Evolutionary conservation across 2,888 invertebrate genomes (phyloP).

Genomic region (Campoletis raptor): DNA sequence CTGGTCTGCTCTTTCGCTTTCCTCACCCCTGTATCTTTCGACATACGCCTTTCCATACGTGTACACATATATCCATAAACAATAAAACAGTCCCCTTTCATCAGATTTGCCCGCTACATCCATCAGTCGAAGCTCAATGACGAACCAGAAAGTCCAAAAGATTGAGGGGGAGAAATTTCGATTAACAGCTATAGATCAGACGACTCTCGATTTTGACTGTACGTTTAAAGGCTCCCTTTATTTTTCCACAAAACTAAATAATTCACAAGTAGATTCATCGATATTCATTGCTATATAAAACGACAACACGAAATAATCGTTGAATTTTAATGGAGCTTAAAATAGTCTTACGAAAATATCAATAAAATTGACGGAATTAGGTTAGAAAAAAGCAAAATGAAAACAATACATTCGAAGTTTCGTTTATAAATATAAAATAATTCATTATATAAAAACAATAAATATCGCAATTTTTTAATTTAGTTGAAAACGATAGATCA

Average conservation of each 20-base stretch:
- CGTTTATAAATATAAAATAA: too few species aligned
- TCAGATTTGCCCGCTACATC: background rate
- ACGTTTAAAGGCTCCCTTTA: background rate
- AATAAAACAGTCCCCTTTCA: background rate
- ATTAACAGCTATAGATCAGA: constrained; percentile 10
- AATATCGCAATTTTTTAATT: too few species aligned
- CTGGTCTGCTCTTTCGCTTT: constrained; percentile 49
- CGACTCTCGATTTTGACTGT: too few species aligned
- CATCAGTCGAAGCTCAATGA: constrained; percentile 10
- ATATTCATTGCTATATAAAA: background rate
- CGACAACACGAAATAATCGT: background rate
- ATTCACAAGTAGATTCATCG: background rate
- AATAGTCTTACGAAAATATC: background rate
- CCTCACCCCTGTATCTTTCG: constrained; percentile 39
- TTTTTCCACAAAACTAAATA: background rate
- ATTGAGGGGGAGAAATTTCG: constrained; percentile 15
- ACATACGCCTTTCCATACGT: background rate
- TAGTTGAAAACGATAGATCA: too few species aligned
- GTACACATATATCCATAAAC: background rate
- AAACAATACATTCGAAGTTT: too few species aligned
- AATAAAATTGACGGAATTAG: too few species aligned
- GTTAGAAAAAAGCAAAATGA: too few species aligned
- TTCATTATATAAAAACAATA: too few species aligned
- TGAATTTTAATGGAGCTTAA: background rate
- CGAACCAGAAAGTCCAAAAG: constrained; percentile 1